Percentiles rank a stretch among this genome's conserved stretches.
Conservation (phyloP, 2,113 vertebrate species). For the Sinocyclocheilus maitianheensis region DNA sequence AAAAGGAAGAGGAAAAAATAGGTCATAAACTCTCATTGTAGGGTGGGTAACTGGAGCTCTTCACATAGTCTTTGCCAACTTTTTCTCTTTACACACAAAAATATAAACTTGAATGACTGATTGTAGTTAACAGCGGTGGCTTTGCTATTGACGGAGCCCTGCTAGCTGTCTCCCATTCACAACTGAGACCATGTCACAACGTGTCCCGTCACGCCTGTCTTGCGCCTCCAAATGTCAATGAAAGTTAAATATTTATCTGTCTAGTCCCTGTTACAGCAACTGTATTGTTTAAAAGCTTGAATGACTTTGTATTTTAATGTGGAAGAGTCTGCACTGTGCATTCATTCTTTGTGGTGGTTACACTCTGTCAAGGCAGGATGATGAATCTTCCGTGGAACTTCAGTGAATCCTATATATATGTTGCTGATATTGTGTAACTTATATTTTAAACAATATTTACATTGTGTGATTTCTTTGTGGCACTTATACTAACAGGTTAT, state of each 20-base stretch:
- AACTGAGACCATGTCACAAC: slow-evolving; percentile 4
- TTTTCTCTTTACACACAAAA: slow-evolving; percentile 53
- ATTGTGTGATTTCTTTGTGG: too few species aligned
- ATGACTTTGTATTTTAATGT: slow-evolving; percentile 11
- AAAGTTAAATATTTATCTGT: slow-evolving; percentile 53
- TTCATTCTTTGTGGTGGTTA: background rate
- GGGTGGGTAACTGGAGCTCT: slow-evolving; percentile 57
- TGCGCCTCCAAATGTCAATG: slow-evolving; percentile 33
- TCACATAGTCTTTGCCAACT: slow-evolving; percentile 44
- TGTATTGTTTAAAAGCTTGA: slow-evolving; percentile 14
- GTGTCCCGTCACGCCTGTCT: slow-evolving; percentile 49
- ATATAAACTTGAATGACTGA: slow-evolving; percentile 49
- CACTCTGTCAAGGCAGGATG: background rate
- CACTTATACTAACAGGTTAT: too few species aligned
- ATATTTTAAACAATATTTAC: too few species aligned
- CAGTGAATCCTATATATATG: background rate
- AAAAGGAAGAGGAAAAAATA: slow-evolving; percentile 45
- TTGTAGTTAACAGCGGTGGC: slow-evolving; percentile 36
- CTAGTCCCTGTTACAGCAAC: slow-evolving; percentile 33
- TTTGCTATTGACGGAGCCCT: slow-evolving; percentile 47
- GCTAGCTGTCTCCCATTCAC: slow-evolving; percentile 38
- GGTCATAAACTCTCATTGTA: slow-evolving; percentile 61
- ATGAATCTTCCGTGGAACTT: background rate
- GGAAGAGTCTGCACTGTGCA: background rate
- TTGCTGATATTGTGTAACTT: too few species aligned